Evolutionary conservation across 2,113 vertebrate genomes (phyloP), one percentile per base, ranked within the genome.

Genomic region (Syngnathoides biaculeatus): DNA sequence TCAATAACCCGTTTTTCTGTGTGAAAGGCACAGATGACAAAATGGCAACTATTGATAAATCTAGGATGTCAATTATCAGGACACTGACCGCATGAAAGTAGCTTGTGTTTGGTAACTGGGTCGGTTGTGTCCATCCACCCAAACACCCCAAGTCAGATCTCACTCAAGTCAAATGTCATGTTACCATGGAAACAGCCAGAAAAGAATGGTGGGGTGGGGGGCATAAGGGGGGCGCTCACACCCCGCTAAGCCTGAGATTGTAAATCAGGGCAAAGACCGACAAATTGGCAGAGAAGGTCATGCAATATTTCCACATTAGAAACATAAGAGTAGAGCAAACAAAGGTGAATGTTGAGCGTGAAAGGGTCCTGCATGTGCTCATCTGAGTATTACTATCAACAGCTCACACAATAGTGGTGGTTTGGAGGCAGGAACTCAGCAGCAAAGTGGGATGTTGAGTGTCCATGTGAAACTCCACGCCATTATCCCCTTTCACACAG

Each of bases 151-250:
- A 78, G 76, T 65, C 80, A 55, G 74, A 73, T 66, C 71, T 74
- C 69, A 15, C 71, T 48, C 74, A 77, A 73, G 72, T 71, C 69
- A 72, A 72, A 78, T 73, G 72, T 62, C 72, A 79, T 22, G 85
- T 88, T 86, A 74, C 88, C 83, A 87, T 87, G 80, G 88, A 71
- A 88, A 90, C 86, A 85, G 81, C 61, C 62, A 35, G 60, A 35
- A 35, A 35, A 35, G 6, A 35, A 35, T 5, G 2, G 0, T 24
- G 15, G 19, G 47, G 60, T 67, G 56, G 65, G 19, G 55, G 19
- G 17, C 1, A 43, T 47, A 43, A 30, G 55, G 55, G 11, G 63
- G 3, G 62, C 38, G 40, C 35, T 38, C 30, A 72, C 57, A 19
- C 64, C 65, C 72, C 45, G 14, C 47, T 13, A 64, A 50, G 48